Base-by-base conservation (phyloP, 2,113 vertebrate species). In the Xiphophorus maculatus region DNA sequence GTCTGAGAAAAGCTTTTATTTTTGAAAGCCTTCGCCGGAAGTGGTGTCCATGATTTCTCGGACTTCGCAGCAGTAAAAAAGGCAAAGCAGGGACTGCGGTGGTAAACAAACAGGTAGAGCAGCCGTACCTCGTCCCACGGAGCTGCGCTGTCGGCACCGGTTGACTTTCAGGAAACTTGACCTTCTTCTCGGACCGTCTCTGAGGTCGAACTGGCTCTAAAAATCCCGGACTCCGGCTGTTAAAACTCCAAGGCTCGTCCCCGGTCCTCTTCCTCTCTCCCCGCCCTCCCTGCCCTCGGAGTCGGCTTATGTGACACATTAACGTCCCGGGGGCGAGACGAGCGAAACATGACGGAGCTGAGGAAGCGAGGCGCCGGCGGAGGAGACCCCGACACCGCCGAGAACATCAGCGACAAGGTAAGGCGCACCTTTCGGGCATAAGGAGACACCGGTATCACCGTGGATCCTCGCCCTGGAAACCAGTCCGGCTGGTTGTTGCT, bases 381-480 rank as follows among this genome's bases (percentile, higher is more conserved):
- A 40, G 92, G 82, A 67, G 91, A 94, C 29, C 82, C 87, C 1
- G 93, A 94, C 88, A 90, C 84, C 85, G 78, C 89, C 32, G 94
- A 93, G 1, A 93, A 94, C 69, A 90, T 90, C 86, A 94, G 92
- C 83, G 93, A 95, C 85, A 94, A 94, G 94, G 94, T 94, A 87
- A 33, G 1, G 1, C 0, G 11, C 8, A 10, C 63, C 63, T 2
- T 58, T n/a, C 6, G 51, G 51, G 7, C 17, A 22, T 12, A 37
- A n/a, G 22, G 40, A 58, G 1, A 22, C 7, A 0, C 9, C 48
- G 2, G 28, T 28, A 17, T n/a, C 58, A 0, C 19, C 0, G 11
- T 27, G 15, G 9, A 58, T 68, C 67, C 28, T 71, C 76, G 74
- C 30, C 79, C 74, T 28, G 62, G 8, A 37, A 68, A 71, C 81